Conservation (phyloP, 2,113 vertebrate species). For the Lagopus leucura region DNA sequence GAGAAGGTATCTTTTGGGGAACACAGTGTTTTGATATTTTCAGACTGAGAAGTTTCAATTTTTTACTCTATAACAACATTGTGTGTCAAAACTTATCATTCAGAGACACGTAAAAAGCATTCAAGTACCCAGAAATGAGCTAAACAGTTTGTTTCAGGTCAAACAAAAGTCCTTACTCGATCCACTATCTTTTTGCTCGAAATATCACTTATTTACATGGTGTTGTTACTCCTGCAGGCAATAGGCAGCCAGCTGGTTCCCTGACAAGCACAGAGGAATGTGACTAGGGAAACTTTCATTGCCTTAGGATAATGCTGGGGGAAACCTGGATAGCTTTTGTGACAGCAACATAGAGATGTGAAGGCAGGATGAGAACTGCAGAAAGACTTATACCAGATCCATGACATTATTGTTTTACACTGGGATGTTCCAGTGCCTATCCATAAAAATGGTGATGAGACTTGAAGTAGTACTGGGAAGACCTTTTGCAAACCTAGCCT, state of each 20-base stretch:
- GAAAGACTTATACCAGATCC: neutral
- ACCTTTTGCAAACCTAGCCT: neutral
- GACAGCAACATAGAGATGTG: neutral
- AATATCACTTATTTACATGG: neutral
- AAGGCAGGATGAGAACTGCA: neutral
- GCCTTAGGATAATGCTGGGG: neutral
- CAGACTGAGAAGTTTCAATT: neutral
- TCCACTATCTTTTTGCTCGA: neutral
- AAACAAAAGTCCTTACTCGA: neutral
- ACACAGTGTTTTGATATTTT: neutral
- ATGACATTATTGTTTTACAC: neutral
- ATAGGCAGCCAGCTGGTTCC: neutral
- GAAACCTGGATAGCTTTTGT: neutral
- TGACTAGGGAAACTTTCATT: neutral
- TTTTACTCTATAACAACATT: neutral
- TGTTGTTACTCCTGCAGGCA: neutral
- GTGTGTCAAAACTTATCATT: neutral
- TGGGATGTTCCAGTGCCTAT: neutral
- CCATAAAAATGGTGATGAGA: neutral
- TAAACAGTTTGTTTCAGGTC: neutral
- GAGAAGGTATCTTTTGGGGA: neutral
- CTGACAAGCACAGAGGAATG: neutral
- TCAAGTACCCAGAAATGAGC: neutral
- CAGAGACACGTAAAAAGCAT: neutral
- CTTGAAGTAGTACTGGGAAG: neutral